Conservation (phyloP, 2,888 invertebrate species). For the Lithophane semibrunnea region DNA sequence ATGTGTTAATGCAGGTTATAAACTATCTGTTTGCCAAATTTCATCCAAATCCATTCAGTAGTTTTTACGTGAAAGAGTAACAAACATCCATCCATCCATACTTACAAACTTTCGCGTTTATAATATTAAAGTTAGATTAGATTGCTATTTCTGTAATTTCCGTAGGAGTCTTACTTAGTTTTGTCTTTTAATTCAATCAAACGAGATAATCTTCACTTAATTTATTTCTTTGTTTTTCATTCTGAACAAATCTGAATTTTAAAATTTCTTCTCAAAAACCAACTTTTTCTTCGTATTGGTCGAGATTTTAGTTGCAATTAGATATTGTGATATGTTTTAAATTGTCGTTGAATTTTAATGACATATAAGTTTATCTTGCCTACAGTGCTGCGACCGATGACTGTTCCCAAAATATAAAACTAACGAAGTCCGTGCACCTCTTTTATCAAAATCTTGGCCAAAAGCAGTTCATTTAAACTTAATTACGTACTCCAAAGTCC, state of each 20-base stretch:
- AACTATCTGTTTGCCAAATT: too few species aligned
- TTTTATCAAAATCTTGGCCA: not conserved
- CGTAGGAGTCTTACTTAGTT: not conserved
- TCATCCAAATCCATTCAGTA: too few species aligned
- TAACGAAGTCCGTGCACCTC: not conserved
- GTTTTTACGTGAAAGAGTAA: too few species aligned
- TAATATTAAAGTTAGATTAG: too few species aligned
- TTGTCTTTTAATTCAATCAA: too few species aligned
- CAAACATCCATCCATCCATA: too few species aligned
- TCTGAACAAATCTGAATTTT: too few species aligned
- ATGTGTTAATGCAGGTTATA: too few species aligned
- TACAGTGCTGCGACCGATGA: not conserved
- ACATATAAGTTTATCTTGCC: too few species aligned
- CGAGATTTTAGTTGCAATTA: not conserved
- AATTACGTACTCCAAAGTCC: conserved; percentile 4
- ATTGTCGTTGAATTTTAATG: not conserved
- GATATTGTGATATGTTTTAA: not conserved
- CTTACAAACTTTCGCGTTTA: too few species aligned
- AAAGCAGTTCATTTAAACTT: not conserved
- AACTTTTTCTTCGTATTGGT: not conserved
- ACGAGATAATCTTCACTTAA: not conserved
- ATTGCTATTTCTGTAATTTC: not conserved
- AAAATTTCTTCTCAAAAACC: not conserved
- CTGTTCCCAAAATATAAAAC: not conserved
- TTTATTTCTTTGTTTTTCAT: not conserved